Evolutionary conservation across 2,797 vertebrate species (phyloP).

Genomic region (Gadopsis bispinosus): DNA sequence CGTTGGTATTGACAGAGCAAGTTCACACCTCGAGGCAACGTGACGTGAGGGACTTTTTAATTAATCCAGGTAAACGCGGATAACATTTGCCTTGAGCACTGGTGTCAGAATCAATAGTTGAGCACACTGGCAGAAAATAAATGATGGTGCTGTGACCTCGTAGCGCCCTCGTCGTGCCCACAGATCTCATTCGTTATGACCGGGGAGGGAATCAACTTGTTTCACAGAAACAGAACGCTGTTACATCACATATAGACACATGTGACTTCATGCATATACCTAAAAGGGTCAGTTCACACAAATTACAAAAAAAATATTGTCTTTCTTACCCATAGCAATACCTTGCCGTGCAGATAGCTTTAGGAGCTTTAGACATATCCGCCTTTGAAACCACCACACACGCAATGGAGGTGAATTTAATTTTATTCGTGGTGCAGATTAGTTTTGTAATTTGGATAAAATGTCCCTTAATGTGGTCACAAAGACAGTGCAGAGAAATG

Average conservation of each 20-base stretch:
- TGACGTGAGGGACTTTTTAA: conserved; percentile 78
- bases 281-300: not conserved
- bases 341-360: not conserved
- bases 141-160: conserved; percentile 70
- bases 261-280: not conserved
- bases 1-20: conserved; percentile 49
- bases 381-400: not conserved
- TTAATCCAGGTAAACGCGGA: conserved; percentile 79
- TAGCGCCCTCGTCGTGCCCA: conserved; percentile 12
- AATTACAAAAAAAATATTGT: not conserved
- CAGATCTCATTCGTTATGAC: conserved; percentile 43
- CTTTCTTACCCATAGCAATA: not conserved
- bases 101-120: conserved; percentile 79
- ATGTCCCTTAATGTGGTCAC: not conserved
- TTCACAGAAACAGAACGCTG: conserved; percentile 3
- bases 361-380: not conserved
- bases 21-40: conserved; percentile 53
- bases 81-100: conserved; percentile 80
- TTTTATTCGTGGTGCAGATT: not conserved
- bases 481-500: conserved; percentile 1
- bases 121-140: conserved; percentile 72
- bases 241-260: not conserved
- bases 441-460: not conserved
- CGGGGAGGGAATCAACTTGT: conserved; percentile 16
- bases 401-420: not conserved